phyloP scores from a whole-genome alignment of 1,140 invertebrate species.

The Penaeus indicus region DNA sequence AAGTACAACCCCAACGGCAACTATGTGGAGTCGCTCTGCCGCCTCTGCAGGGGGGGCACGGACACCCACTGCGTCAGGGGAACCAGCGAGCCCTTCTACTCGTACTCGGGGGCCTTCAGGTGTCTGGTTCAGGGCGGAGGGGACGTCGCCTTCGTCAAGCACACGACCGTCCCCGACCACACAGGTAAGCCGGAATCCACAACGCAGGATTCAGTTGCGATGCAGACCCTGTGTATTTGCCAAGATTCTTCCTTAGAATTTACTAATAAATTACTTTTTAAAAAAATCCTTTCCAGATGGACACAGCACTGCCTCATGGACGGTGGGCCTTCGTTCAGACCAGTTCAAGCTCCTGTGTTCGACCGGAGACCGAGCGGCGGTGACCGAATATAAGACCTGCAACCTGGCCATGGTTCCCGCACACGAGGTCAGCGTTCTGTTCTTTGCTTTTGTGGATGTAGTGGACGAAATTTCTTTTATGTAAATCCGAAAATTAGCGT shows the following conservation, averaged over 20 bases:
- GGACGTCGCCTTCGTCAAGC: slow-evolving; percentile 95
- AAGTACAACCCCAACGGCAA: slow-evolving; percentile 73
- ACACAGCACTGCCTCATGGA: slow-evolving; percentile 20
- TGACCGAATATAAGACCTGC: slow-evolving; percentile 43
- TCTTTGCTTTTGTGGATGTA: no score
- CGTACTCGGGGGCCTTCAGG: slow-evolving; percentile 86
- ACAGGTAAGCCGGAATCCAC: slow-evolving; percentile 13
- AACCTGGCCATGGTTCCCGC: slow-evolving; percentile 44
- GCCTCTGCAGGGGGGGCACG: slow-evolving; percentile 39
- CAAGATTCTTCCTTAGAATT: no score
- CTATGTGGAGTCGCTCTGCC: slow-evolving; percentile 52
- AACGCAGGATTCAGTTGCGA: no score
- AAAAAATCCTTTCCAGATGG: slow-evolving; percentile 33
- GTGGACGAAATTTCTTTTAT: no score
- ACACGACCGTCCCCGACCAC: slow-evolving; percentile 91
- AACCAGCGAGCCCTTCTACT: slow-evolving; percentile 84
- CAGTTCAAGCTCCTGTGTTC: slow-evolving; percentile 49
- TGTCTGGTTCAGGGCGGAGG: slow-evolving; percentile 96
- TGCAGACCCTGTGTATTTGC: no score
- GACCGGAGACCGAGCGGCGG: slow-evolving; percentile 17
- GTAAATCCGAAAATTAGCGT: no score
- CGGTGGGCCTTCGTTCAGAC: slow-evolving; percentile 24
- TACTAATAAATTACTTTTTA: background rate
- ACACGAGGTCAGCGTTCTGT: slow-evolving; percentile 13
- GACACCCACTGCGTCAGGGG: slow-evolving; percentile 39